phyloP scores from a whole-genome alignment of 1,140 invertebrate genomes.

The Heliconius congener region DNA sequence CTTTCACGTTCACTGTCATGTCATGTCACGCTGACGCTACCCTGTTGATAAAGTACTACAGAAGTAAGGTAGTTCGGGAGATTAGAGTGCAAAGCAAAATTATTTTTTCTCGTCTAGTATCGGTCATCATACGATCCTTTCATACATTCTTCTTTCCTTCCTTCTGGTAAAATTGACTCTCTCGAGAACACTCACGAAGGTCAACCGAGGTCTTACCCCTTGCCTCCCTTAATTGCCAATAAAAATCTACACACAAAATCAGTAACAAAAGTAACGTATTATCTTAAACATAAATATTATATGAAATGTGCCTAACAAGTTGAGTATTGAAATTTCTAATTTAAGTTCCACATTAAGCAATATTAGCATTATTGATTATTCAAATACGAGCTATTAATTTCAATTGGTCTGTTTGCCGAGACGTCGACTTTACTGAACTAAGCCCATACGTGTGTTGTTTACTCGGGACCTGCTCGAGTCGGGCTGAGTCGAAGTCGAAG shows the following conservation, averaged over 20 bases:
- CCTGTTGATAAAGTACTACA: too few species aligned
- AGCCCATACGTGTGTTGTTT: background rate
- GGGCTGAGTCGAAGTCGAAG: background rate
- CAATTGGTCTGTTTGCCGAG: conserved; percentile 9
- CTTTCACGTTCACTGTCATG: too few species aligned
- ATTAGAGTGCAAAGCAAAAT: too few species aligned
- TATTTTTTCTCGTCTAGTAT: too few species aligned
- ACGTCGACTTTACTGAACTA: background rate
- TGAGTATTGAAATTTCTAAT: background rate
- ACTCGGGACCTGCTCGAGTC: background rate
- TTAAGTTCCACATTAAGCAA: conserved; percentile 2
- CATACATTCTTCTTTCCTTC: too few species aligned
- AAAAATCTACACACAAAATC: background rate
- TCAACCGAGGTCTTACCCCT: too few species aligned
- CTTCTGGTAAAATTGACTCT: too few species aligned
- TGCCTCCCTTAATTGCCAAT: too few species aligned
- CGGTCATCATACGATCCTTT: too few species aligned
- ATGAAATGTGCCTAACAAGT: background rate
- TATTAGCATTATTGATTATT: conserved; percentile 4
- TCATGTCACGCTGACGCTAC: too few species aligned
- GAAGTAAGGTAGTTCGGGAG: too few species aligned
- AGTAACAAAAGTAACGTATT: background rate
- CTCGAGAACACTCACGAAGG: too few species aligned
- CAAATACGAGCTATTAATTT: conserved; percentile 16
- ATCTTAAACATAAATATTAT: background rate